Percentiles rank a stretch among this genome's conserved stretches.
These are phyloP conservation scores for Eupsilia transversa DNA, from an alignment of 2,888 invertebrate genomes.

Conservation along the genomic window DNA sequence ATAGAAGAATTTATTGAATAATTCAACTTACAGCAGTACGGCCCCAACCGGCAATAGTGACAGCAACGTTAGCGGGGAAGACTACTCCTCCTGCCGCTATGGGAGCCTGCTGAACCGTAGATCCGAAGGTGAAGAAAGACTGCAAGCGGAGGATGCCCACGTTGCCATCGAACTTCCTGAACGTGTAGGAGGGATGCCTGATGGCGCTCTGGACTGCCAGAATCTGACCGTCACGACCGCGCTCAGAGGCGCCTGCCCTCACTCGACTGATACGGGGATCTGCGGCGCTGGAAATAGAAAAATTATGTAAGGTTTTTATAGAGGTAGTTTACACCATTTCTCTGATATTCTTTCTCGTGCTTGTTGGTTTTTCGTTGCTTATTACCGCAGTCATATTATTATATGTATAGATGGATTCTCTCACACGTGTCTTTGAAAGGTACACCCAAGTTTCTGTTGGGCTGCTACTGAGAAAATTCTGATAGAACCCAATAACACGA, in stretches of 20 bases:
- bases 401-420: neutral
- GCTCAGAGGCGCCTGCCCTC: constrained; percentile 50
- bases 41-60: constrained; percentile 72
- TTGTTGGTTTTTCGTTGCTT: neutral
- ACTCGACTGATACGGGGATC: constrained; percentile 14
- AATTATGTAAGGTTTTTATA: neutral
- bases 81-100: constrained; percentile 55
- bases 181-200: constrained; percentile 54
- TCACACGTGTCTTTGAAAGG: neutral
- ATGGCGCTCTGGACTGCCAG: neutral
- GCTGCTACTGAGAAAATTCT: no score
- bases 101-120: constrained; percentile 53
- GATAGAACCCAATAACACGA: neutral
- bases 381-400: neutral
- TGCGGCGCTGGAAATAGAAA: constrained; percentile 24
- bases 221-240: constrained; percentile 44
- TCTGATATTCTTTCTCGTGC: neutral
- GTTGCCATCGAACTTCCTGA: constrained; percentile 32
- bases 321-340: neutral
- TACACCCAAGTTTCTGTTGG: neutral
- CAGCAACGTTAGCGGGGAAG: constrained; percentile 64
- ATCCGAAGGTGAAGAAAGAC: constrained; percentile 45
- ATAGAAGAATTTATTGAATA: neutral
- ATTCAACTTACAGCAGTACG: constrained; percentile 65
- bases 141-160: constrained; percentile 37